Evolutionary conservation across 2,888 invertebrate species (phyloP), one percentile per base, ranked within the genome.

Genomic region (Epinotia ramella): DNA sequence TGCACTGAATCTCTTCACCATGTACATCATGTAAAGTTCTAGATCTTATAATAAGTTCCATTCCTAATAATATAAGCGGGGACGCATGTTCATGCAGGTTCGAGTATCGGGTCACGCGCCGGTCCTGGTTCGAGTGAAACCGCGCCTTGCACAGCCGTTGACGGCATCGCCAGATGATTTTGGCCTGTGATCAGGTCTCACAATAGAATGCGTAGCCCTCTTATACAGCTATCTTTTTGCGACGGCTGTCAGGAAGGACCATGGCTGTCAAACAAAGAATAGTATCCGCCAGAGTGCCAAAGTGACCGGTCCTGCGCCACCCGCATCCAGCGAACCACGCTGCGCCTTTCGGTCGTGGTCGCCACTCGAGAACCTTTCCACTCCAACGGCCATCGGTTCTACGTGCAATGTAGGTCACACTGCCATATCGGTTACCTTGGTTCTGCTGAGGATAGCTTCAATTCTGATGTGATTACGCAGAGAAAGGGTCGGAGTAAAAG

Each of bases 121-220:
- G 33, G n/a, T 60, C 1, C 7, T 40, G 57, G 9, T 64, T 18
- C 18, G 57, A 33, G 49, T 74, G 70, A 3, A 74, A n/a, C 16
- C 74, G 69, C 12, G 69, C 69, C 13, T 59, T 59, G 65, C 70
- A 74, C 11, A 0, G 3, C 0, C 64, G 18, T 2, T 6, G n/a
- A 49, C 74, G 64, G n/a, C 74, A 74, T 0, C 74, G 64, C 74
- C 74, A 74, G 2, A 74, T 64, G 0, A 20, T 18, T 64, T 75
- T 75, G 3, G 6, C 20, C 7, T 57, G 12, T 9, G 57, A 20
- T 11, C 69, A 63, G 6, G 18, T 33, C 63, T 74, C 64, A n/a
- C 69, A 65, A 28, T 65, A 59, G 16, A 70, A 70, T 11, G 64
- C 18, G 46, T 60, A 75, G 20, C 64, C 70, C 24, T 64, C 49